Percentiles rank a stretch among this genome's conserved stretches.
These are phyloP conservation scores for Genyomyrus donnyi DNA, from an alignment of 2,113 vertebrate genomes.

Conservation along the genomic window DNA sequence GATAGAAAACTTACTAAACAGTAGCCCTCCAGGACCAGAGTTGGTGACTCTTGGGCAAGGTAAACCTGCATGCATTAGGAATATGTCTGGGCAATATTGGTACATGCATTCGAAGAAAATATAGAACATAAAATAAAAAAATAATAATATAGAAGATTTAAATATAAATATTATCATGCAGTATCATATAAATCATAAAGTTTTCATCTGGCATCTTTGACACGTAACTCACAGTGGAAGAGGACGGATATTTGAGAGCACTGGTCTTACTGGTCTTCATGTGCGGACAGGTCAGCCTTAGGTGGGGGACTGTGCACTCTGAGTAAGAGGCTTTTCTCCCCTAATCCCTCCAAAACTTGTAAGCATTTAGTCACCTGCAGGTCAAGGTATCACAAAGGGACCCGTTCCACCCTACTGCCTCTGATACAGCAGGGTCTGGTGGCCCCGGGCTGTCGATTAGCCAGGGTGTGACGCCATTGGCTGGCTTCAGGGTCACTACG, in stretches of 20 bases:
- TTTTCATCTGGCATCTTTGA: no score
- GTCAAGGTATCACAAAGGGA: conserved; percentile 44
- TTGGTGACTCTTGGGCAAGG: not conserved
- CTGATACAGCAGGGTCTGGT: not conserved
- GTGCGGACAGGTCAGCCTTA: not conserved
- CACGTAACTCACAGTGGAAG: not conserved
- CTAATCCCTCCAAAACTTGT: conserved; percentile 61
- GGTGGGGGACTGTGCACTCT: conserved; percentile 11
- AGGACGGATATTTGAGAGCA: not conserved
- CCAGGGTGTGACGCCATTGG: not conserved
- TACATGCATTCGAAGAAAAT: no score
- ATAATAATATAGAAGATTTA: no score
- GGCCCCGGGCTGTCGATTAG: not conserved
- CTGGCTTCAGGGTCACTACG: not conserved
- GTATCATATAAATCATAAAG: no score
- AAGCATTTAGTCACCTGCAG: conserved; percentile 67
- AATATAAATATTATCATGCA: no score
- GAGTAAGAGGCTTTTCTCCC: conserved; percentile 64
- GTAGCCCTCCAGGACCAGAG: no score
- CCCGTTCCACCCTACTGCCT: not conserved
- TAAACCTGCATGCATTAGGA: not conserved
- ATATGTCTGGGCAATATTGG: not conserved
- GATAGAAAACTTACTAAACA: no score
- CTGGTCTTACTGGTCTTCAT: not conserved
- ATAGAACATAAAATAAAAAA: not conserved